Percentiles rank a stretch among this genome's conserved stretches.
Conservation (phyloP, 2,113 vertebrate species). For the Alethe castanea region DNA sequence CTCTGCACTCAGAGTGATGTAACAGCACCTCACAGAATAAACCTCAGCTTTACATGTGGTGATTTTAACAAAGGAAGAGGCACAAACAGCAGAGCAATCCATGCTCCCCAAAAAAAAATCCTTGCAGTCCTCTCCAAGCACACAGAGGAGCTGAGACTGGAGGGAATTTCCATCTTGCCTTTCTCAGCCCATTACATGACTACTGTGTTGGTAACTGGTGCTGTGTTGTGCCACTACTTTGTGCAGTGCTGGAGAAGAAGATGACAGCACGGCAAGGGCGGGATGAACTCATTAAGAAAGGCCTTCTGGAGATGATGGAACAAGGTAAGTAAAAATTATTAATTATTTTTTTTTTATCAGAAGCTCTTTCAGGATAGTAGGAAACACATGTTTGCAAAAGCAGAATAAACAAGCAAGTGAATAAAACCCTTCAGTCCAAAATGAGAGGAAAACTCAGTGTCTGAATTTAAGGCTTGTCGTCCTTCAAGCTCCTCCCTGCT, state of each 20-base stretch:
- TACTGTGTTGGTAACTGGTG: neutral
- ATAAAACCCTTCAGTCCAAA: neutral
- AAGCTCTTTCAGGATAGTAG: neutral
- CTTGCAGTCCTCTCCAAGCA: neutral
- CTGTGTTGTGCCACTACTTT: constrained; percentile 1
- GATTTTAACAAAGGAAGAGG: neutral
- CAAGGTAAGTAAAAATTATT: constrained; percentile 74
- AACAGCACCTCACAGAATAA: neutral
- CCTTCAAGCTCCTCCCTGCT: neutral
- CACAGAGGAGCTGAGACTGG: neutral
- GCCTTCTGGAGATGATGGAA: constrained; percentile 81
- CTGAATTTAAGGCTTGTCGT: neutral
- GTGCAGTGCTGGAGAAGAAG: constrained; percentile 87
- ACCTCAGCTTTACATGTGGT: neutral
- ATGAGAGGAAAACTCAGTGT: neutral
- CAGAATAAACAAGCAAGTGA: neutral
- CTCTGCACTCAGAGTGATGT: neutral
- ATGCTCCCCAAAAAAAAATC: neutral
- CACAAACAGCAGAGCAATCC: neutral
- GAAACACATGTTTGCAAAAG: neutral
- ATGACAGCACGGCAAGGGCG: constrained; percentile 78
- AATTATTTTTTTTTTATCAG: neutral
- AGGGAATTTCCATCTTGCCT: neutral
- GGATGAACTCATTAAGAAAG: constrained; percentile 85
- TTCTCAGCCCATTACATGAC: neutral